Base-by-base conservation (phyloP, 2,888 invertebrate species). In the Agapetus fuscipes region DNA sequence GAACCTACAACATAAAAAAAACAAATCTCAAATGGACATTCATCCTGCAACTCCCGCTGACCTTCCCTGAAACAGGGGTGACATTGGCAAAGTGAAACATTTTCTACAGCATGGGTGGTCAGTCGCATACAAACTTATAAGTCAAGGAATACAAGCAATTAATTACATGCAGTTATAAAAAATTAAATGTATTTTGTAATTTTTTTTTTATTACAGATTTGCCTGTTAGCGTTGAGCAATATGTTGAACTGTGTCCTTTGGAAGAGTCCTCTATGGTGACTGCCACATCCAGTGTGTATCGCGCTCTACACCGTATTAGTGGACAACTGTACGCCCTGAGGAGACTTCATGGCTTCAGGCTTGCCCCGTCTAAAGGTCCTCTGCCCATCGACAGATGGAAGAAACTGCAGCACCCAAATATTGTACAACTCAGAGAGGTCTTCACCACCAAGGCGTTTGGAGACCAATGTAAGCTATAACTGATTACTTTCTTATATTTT, bases 401-500 rank as follows among this genome's bases (percentile, higher is more conserved):
- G 61, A 86, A 90, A 63, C 71, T 97, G 40, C 82, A 83, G 56
- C 96, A 97, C 66, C 88, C 95, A 53, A 96, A 96, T 71, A 78
- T 97, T 51, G 89, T 96, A 43, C 85, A 86, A 53, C 69, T 97
- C 41, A 78, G 87, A 56, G 94, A 96, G 60, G 85, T 89, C 51
- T 94, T 96, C 66, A 85, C 89, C 25, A 95, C 96, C 27, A 90
- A 93, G 68, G 86, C 87, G 31, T 98, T 97, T 65, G 90, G 90
- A 53, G 97, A 97, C 69, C 83, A 86, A 66, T 95, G 91, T 93
- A 63, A 76, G 83, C 74, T 52, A 29, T 41, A 13, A 31, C 10
- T n/a, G n/a, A n/a, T n/a, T n/a, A n/a, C n/a, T n/a, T n/a, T n/a
- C n/a, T n/a, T n/a, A n/a, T 31, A 30, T 24, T 24, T 35, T 3